Evolutionary conservation across 2,113 vertebrate genomes (phyloP).

Genomic region (Ptilorrhoa leucosticta): DNA sequence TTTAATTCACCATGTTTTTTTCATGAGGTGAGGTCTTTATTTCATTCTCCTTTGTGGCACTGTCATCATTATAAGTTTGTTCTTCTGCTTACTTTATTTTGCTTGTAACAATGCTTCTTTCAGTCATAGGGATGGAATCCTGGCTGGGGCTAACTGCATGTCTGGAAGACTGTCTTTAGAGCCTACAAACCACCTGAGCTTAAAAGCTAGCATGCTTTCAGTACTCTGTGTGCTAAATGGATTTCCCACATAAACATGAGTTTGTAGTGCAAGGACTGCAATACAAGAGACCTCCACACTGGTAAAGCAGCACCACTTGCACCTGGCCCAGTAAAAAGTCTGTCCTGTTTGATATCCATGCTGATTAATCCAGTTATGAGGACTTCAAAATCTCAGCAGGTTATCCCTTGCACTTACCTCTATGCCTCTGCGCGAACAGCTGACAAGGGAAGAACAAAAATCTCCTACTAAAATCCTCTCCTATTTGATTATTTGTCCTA

Average conservation of each 20-base stretch:
- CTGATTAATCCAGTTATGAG: background rate
- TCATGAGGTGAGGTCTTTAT: background rate
- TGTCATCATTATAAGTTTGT: background rate
- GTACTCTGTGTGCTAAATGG: background rate
- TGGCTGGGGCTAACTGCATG: background rate
- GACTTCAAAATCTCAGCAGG: background rate
- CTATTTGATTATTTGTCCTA: background rate
- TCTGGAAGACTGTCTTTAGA: background rate
- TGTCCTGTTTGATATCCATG: background rate
- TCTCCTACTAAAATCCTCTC: background rate
- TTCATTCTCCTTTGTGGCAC: background rate
- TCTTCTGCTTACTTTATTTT: background rate
- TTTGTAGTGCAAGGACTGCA: background rate
- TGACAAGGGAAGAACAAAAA: background rate
- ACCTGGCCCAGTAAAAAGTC: background rate
- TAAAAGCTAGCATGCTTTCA: background rate
- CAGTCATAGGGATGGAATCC: background rate
- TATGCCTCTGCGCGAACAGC: background rate
- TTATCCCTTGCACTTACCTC: background rate
- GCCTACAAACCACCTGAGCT: background rate
- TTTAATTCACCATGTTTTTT: background rate
- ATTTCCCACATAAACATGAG: background rate
- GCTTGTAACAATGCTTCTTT: background rate
- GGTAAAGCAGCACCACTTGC: background rate
- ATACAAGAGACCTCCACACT: background rate